Conservation (phyloP, 2,888 invertebrate genomes). For the Caenorhabditis japonica region DNA sequence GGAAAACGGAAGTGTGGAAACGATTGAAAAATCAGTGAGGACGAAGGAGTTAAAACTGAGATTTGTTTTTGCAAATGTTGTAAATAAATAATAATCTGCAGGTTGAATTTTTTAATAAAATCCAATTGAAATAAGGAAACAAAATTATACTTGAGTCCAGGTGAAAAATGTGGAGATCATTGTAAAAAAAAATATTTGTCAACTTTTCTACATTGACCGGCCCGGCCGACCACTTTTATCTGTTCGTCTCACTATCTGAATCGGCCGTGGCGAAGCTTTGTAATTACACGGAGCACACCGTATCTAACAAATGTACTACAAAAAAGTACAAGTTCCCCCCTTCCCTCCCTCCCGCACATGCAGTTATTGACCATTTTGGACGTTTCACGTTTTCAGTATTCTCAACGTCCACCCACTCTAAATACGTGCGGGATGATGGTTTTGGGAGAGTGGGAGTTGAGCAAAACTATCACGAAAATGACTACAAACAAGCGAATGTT, state of each 20-base stretch:
- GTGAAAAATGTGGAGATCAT: slow-evolving; percentile 22
- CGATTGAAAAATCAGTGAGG: neutral
- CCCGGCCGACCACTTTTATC: slow-evolving; percentile 27
- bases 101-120: no score
- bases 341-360: no score
- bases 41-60: slow-evolving; percentile 7
- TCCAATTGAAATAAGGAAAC: slow-evolving; percentile 22
- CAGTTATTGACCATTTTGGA: no score
- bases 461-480: slow-evolving; percentile 30
- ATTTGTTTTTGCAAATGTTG: no score
- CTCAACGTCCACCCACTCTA: no score
- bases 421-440: slow-evolving; percentile 3
- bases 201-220: slow-evolving; percentile 2
- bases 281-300: slow-evolving; percentile 20
- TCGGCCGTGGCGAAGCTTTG: slow-evolving; percentile 12
- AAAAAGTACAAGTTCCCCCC: slow-evolving; percentile 15
- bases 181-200: slow-evolving; percentile 38
- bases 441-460: slow-evolving; percentile 3
- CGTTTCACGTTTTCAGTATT: no score
- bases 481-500: slow-evolving; percentile 47
- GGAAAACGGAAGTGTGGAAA: no score
- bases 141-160: slow-evolving; percentile 3
- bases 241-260: slow-evolving; percentile 20
- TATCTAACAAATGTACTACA: slow-evolving; percentile 24
- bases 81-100: no score